Percentiles rank a stretch among this genome's conserved stretches.
Conservation (phyloP, 2,113 vertebrate genomes). For the Excalfactoria chinensis region DNA sequence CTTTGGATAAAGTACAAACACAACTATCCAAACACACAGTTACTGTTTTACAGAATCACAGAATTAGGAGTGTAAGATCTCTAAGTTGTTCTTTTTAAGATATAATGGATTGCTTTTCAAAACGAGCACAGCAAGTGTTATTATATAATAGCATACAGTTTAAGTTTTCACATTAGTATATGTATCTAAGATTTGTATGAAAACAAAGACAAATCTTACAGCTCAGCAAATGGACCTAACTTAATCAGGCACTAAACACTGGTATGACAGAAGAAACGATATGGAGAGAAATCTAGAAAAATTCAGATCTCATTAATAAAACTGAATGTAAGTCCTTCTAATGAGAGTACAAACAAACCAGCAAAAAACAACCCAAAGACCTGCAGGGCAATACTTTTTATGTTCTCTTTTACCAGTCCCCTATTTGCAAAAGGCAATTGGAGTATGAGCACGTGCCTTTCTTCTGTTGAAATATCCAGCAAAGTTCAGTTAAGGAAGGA, state of each 20-base stretch:
- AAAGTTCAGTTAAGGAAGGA: neutral
- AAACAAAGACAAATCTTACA: conserved; percentile 7
- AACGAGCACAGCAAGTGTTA: neutral
- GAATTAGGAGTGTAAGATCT: neutral
- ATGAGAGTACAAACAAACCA: neutral
- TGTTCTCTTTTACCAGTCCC: neutral
- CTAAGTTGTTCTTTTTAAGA: neutral
- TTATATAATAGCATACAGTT: neutral
- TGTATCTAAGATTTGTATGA: neutral
- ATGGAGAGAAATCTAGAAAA: neutral
- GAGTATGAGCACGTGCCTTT: neutral
- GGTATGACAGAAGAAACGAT: neutral
- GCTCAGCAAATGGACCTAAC: neutral
- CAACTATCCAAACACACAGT: conserved; percentile 10
- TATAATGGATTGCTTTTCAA: neutral
- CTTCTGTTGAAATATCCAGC: neutral
- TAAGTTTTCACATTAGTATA: neutral
- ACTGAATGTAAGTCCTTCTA: conserved; percentile 1
- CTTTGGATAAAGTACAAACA: conserved; percentile 29
- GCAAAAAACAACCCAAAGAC: neutral
- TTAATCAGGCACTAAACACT: neutral
- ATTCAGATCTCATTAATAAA: conserved; percentile 23
- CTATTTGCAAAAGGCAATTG: neutral
- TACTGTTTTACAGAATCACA: conserved; percentile 16
- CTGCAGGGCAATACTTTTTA: neutral